Conservation (phyloP, 1,140 invertebrate genomes). For the Brachionus sp. region DNA sequence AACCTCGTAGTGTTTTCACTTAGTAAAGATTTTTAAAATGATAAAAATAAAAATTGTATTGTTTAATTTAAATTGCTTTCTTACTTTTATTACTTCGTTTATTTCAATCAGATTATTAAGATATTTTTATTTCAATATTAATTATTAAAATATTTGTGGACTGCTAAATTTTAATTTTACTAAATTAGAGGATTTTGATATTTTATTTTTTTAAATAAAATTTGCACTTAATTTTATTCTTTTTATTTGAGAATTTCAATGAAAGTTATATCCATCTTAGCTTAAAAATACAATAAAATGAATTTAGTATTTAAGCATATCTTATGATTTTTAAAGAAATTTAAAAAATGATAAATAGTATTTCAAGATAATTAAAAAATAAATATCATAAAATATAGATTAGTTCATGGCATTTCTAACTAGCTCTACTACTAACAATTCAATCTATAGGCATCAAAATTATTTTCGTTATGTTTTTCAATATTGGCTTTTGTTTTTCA, state of each 20-base stretch:
- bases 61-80: no score
- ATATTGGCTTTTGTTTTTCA: background rate
- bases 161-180: no score
- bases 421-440: background rate
- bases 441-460: background rate
- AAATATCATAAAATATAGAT: constrained; percentile 24
- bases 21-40: no score
- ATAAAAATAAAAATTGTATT: no score
- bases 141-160: no score
- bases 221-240: background rate
- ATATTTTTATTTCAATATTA: no score
- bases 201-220: background rate
- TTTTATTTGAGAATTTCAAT: background rate
- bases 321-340: background rate
- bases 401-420: constrained; percentile 8
- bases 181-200: no score
- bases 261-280: background rate
- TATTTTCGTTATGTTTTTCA: background rate
- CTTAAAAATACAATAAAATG: background rate
- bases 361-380: constrained; percentile 29
- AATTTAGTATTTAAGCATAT: background rate
- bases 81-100: no score
- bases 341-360: background rate
- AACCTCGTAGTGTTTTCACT: background rate
- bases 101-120: no score